Conservation (phyloP, 2,113 vertebrate species). For the Capricornis sumatraensis region DNA sequence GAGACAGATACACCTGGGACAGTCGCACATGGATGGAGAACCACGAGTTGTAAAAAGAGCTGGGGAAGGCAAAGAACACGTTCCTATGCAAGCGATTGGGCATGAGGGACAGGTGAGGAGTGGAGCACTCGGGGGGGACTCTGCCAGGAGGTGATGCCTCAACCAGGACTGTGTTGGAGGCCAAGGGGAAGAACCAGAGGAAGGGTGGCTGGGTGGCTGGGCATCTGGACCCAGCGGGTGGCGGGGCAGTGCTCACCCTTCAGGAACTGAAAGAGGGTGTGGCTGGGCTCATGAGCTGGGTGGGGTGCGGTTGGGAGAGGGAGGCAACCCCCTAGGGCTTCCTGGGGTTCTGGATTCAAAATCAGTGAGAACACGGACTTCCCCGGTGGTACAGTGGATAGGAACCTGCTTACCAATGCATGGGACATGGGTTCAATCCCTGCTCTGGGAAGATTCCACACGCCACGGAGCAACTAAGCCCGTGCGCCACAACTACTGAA, state of each 20-base stretch:
- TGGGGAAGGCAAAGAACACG: not conserved
- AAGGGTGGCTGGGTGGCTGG: not conserved
- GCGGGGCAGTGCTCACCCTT: not conserved
- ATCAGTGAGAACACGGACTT: not conserved
- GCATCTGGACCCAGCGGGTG: not conserved
- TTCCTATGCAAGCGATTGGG: rapidly evolving
- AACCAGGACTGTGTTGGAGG: not conserved
- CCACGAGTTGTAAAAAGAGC: not conserved
- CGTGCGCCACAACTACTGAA: rapidly evolving
- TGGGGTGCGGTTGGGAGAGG: not conserved
- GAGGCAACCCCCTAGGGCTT: not conserved
- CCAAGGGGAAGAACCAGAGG: not conserved
- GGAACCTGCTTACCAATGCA: not conserved
- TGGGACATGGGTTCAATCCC: not conserved
- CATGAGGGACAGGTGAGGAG: not conserved
- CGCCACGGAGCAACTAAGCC: not conserved
- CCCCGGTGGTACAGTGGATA: not conserved
- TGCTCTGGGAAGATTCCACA: not conserved
- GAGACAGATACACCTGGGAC: not conserved
- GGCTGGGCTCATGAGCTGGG: not conserved
- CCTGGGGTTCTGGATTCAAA: not conserved
- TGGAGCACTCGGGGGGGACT: not conserved
- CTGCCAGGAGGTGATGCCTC: not conserved
- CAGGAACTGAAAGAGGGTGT: not conserved
- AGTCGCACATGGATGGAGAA: not conserved